phyloP scores from a whole-genome alignment of 2,888 invertebrate species.

The Tiliacea aurago region DNA sequence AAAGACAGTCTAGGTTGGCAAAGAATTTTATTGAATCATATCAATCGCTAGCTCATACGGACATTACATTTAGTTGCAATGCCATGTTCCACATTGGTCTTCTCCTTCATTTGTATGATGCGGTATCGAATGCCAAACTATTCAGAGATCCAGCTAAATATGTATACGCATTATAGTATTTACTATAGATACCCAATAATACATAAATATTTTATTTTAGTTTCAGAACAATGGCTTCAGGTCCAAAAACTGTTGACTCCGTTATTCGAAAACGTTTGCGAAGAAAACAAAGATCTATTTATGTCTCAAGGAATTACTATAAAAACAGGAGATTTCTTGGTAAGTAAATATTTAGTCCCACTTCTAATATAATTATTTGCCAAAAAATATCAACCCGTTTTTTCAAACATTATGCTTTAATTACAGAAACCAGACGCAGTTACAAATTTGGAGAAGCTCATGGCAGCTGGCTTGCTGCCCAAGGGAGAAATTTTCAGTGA shows the following conservation, averaged over 20 bases:
- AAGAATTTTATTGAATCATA: constrained; percentile 33
- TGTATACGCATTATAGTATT: neutral
- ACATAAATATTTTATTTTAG: constrained; percentile 67
- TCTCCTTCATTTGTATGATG: constrained; percentile 31
- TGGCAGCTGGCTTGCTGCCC: constrained; percentile 75
- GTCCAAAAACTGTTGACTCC: constrained; percentile 82
- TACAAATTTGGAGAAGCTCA: constrained; percentile 75
- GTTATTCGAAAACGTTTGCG: constrained; percentile 86
- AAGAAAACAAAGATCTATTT: constrained; percentile 76
- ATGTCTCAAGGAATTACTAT: constrained; percentile 79
- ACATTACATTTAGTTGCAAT: constrained; percentile 45
- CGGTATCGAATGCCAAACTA: constrained; percentile 44
- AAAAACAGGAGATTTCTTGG: constrained; percentile 79
- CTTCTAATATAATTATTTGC: neutral
- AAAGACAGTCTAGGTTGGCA: constrained; percentile 6
- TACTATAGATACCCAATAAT: neutral
- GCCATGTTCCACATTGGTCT: constrained; percentile 24
- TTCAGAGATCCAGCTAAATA: constrained; percentile 6
- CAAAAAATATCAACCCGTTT: neutral
- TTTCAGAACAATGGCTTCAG: constrained; percentile 78
- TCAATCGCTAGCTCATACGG: constrained; percentile 38
- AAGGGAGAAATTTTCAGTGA: constrained; percentile 85
- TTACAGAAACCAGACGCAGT: constrained; percentile 80
- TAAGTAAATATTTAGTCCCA: constrained; percentile 58
- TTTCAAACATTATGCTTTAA: constrained; percentile 29